phyloP scores from a whole-genome alignment of 2,888 invertebrate genomes.

The Thyatira batis region DNA sequence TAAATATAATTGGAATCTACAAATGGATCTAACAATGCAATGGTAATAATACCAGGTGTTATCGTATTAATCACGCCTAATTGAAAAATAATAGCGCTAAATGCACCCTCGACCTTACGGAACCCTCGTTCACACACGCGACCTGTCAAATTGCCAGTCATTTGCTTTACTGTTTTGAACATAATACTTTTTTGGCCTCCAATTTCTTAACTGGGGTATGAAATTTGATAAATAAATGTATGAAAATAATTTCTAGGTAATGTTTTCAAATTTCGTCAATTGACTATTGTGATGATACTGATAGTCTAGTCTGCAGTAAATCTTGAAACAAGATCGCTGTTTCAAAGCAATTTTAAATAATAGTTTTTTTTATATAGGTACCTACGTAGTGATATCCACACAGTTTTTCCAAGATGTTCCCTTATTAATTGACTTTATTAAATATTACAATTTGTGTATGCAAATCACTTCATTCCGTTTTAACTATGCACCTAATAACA shows the following conservation, averaged over 20 bases:
- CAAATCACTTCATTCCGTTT: constrained; percentile 63
- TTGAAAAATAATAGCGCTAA: constrained; percentile 63
- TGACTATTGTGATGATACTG: no score
- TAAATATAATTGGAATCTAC: constrained; percentile 39
- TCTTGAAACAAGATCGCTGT: no score
- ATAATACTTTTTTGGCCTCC: background rate
- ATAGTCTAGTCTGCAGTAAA: no score
- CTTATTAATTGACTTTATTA: no score
- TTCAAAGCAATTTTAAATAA: no score
- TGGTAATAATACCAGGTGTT: constrained; percentile 24
- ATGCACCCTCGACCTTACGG: constrained; percentile 41
- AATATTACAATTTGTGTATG: constrained; percentile 41
- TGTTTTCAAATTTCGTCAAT: no score
- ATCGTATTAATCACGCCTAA: constrained; percentile 50
- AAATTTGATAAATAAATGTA: no score
- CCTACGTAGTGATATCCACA: no score
- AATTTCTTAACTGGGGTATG: background rate
- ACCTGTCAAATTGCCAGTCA: constrained; percentile 49
- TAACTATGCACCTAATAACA: constrained; percentile 35
- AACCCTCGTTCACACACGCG: constrained; percentile 56
- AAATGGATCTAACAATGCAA: constrained; percentile 33
- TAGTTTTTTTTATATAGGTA: no score
- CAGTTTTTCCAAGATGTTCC: no score
- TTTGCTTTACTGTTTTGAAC: constrained; percentile 18
- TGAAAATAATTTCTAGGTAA: no score